phyloP scores from a whole-genome alignment of 2,113 vertebrate genomes.

The Centrocercus urophasianus region DNA sequence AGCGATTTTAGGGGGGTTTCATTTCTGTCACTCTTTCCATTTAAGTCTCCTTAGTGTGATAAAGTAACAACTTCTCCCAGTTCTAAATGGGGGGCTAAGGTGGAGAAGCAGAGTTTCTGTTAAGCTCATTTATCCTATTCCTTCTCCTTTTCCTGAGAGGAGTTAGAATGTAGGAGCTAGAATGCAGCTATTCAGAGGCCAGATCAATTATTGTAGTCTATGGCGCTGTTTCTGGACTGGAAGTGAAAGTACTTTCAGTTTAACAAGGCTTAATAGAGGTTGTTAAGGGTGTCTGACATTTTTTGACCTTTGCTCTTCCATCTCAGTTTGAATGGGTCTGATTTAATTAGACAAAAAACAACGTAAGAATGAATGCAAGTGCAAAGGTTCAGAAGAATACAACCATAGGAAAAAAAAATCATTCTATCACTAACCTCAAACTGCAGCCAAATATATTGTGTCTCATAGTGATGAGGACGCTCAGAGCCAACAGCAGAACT shows the following conservation, averaged over 20 bases:
- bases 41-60: neutral
- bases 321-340: slow-evolving; percentile 49
- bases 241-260: slow-evolving; percentile 46
- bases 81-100: neutral
- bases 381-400: slow-evolving; percentile 12
- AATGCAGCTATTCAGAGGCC: slow-evolving; percentile 43
- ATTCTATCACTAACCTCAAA: neutral
- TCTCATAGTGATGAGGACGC: neutral
- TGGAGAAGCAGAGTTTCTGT: neutral
- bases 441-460: neutral
- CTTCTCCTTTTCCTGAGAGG: slow-evolving; percentile 2
- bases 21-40: neutral
- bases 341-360: slow-evolving; percentile 64
- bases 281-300: slow-evolving; percentile 49
- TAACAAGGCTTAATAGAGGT: slow-evolving; percentile 52
- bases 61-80: neutral
- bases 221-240: slow-evolving; percentile 18
- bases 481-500: neutral
- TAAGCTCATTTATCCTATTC: neutral
- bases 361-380: slow-evolving; percentile 27
- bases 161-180: neutral
- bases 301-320: slow-evolving; percentile 63
- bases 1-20: neutral
- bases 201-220: slow-evolving; percentile 61
- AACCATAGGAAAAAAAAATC: neutral